Percentiles rank a stretch among this genome's conserved stretches.
These are phyloP conservation scores for Urocyon cinereoargenteus DNA, from an alignment of 2,797 vertebrate genomes.

Conservation along the genomic window DNA sequence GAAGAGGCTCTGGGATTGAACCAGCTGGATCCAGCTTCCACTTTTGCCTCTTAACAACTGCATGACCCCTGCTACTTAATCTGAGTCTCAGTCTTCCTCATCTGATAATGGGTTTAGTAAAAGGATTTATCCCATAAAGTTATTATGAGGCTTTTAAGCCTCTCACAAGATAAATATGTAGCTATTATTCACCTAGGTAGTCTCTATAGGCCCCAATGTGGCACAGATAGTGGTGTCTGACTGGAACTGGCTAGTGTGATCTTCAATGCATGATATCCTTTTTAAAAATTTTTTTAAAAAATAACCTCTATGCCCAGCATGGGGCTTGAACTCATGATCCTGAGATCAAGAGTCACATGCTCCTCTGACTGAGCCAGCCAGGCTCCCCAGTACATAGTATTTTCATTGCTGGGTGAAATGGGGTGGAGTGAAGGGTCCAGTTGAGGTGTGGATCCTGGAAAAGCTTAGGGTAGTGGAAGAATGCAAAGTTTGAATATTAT, in stretches of 20 bases:
- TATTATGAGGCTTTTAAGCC: neutral
- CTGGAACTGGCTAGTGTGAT: neutral
- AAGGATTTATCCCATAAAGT: neutral
- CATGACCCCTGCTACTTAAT: neutral
- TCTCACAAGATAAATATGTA: neutral
- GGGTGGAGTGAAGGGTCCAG: neutral
- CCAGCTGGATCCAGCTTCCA: neutral
- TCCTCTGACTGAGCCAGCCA: neutral
- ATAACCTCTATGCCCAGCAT: neutral
- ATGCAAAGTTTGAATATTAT: neutral
- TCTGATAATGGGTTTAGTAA: neutral
- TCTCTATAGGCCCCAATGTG: fast-evolving
- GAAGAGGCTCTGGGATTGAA: neutral
- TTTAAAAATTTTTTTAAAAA: neutral
- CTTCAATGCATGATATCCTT: neutral
- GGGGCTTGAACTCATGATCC: neutral
- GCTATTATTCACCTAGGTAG: neutral
- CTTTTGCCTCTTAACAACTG: neutral
- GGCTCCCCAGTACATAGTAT: neutral
- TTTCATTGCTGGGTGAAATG: neutral
- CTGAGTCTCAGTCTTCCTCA: neutral
- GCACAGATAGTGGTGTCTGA: no score
- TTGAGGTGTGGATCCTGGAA: neutral
- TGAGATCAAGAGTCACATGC: neutral
- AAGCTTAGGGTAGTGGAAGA: neutral